Evolutionary conservation across 2,888 invertebrate species (phyloP), one percentile per base, ranked within the genome.

Genomic region (Drosophila flavopinicola): DNA sequence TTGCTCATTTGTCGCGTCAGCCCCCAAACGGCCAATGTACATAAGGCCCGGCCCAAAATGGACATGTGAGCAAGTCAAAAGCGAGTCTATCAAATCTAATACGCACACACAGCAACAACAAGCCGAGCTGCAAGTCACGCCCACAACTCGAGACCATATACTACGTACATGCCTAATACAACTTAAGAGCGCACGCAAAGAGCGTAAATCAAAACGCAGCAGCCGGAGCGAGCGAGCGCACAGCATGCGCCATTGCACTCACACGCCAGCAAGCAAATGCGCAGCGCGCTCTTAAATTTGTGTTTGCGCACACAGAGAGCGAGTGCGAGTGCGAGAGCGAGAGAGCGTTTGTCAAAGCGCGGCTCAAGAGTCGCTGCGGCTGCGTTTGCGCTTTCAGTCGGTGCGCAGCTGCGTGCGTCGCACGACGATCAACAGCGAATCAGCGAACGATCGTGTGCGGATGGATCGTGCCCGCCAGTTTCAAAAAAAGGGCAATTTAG

Each of bases 11-110:
- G 80, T 80, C 78, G 65, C 58, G 60, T 32, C 61, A 37, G 49
- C 48, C 42, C 51, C 63, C 65, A 58, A 69, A 66, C 72, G 68
- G 68, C 77, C 79, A 66, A 67, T 73, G 79, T 78, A 77, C 45
- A 80, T 84, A 73, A 66, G 44, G 66, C 73, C 68, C 44, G 54
- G 45, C 84, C 80, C 78, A 84, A 82, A 80, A 82, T 82, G 80
- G 84, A 70, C 68, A 70, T 77, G 75, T 37, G 35, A 61, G 78
- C 78, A 44, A 60, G 65, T 66, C 61, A 44, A 58, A 67, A 71
- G 67, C 84, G 67, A 68, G 75, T 84, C 80, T 84, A 82, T 84
- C 80, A 82, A 80, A 82, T 84, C 80, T 82, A 82, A 82, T 82
- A 80, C 84, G 75, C 80, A 59, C 66, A 52, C 75, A 66, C 42